These are phyloP conservation scores for Palloptera scutellata DNA, from an alignment of 2,888 invertebrate genomes.

Conservation along the genomic window DNA sequence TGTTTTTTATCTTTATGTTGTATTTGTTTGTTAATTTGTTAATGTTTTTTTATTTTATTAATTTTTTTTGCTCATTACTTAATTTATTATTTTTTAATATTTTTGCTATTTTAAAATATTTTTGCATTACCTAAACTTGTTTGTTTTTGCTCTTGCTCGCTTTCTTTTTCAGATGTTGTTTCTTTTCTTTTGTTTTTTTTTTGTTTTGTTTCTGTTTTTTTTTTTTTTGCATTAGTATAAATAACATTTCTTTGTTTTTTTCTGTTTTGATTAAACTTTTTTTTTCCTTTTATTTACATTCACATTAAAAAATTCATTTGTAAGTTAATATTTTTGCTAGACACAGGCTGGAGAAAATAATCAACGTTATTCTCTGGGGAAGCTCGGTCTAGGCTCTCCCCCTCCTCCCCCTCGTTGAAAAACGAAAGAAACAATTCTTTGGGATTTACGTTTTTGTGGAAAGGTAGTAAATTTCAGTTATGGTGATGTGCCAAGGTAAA, in stretches of 20 bases:
- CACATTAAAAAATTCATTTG: constrained; percentile 14
- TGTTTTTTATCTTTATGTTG: not conserved
- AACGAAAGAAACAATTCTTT: too few species aligned
- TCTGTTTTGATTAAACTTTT: constrained; percentile 6
- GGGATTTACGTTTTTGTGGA: too few species aligned
- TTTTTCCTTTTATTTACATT: constrained; percentile 23
- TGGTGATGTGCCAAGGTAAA: too few species aligned
- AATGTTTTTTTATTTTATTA: not conserved
- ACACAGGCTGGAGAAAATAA: too few species aligned
- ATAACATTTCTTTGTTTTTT: constrained; percentile 17
- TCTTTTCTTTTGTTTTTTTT: constrained; percentile 7
- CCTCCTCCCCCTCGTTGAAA: too few species aligned
- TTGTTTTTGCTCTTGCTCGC: constrained; percentile 9
- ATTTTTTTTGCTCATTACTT: not conserved
- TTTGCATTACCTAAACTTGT: constrained; percentile 15
- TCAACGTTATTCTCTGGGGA: too few species aligned
- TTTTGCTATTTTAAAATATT: constrained; percentile 5
- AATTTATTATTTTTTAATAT: not conserved
- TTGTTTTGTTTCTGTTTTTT: not conserved
- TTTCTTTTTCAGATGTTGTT: constrained; percentile 2
- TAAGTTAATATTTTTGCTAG: not conserved
- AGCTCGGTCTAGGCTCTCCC: too few species aligned
- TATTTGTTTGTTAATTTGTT: not conserved
- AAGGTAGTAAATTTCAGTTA: too few species aligned
- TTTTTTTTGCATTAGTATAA: constrained; percentile 16